Conservation (phyloP, 92 coral and sea anemone species). For the Palythoa grandis region DNA sequence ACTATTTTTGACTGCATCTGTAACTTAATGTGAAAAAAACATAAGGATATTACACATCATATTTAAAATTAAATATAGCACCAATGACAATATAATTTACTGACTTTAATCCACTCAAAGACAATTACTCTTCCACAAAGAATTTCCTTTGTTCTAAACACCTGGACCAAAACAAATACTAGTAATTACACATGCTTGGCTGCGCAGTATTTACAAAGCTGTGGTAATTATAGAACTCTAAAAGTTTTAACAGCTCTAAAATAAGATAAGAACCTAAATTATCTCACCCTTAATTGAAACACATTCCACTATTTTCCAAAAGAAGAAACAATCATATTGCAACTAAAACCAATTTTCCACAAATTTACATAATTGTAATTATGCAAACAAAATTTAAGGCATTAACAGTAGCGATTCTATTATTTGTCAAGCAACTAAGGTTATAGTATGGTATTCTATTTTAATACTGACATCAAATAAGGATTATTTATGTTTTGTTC, state of each 20-base stretch:
- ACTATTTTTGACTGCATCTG: background rate
- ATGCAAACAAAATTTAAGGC: background rate
- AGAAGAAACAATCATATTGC: background rate
- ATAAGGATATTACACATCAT: background rate
- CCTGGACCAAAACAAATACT: background rate
- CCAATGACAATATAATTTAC: background rate
- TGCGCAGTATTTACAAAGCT: slow-evolving; percentile 6
- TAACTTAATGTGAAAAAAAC: background rate
- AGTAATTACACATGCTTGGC: slow-evolving; percentile 23
- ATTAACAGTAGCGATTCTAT: too few species aligned
- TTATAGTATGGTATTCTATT: too few species aligned
- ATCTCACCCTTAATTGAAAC: background rate
- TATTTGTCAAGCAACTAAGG: background rate
- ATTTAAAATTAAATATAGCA: background rate
- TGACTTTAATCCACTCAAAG: slow-evolving; percentile 32
- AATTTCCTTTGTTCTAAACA: slow-evolving; percentile 10
- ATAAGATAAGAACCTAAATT: background rate
- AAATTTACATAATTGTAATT: background rate
- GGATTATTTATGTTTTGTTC: background rate
- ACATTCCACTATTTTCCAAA: background rate
- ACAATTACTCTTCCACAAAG: background rate
- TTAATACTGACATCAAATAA: background rate
- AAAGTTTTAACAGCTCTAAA: background rate
- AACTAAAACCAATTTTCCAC: background rate
- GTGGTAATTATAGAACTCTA: background rate